phyloP scores from a whole-genome alignment of 2,113 vertebrate species.

The Merops nubicus region DNA sequence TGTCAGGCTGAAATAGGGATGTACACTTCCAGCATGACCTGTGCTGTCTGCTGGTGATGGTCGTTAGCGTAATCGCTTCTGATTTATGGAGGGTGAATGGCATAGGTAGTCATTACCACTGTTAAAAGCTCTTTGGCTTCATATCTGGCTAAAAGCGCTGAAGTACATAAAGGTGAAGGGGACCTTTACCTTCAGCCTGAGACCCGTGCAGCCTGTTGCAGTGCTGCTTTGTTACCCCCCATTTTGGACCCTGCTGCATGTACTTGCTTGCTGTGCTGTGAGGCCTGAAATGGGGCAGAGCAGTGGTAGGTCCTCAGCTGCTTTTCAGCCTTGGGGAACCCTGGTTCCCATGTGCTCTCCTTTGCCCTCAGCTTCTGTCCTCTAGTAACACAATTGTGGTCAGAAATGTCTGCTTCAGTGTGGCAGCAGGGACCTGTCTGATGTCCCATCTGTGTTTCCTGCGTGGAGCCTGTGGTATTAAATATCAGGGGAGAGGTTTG shows the following conservation, averaged over 20 bases:
- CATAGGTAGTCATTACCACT: background rate
- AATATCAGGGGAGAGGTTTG: background rate
- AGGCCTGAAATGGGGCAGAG: background rate
- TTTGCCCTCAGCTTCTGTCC: background rate
- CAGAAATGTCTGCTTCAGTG: background rate
- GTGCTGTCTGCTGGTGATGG: background rate
- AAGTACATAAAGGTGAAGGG: background rate
- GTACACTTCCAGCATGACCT: background rate
- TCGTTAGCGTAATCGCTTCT: background rate
- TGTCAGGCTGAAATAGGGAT: background rate
- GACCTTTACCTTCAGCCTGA: background rate
- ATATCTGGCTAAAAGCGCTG: background rate
- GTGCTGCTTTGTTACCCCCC: background rate
- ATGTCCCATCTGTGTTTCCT: background rate
- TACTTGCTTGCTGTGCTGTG: background rate
- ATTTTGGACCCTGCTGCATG: rapidly evolving
- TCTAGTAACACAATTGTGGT: rapidly evolving
- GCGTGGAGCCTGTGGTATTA: rapidly evolving
- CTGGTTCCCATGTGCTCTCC: background rate
- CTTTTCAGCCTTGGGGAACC: background rate
- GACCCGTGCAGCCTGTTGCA: background rate
- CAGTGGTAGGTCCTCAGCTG: background rate
- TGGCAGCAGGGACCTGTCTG: background rate
- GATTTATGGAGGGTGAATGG: background rate
- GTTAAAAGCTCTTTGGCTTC: background rate